Percentiles rank a stretch among this genome's conserved stretches.
Conservation (phyloP, 23 tunicate genomes). For the Styela plicata region DNA sequence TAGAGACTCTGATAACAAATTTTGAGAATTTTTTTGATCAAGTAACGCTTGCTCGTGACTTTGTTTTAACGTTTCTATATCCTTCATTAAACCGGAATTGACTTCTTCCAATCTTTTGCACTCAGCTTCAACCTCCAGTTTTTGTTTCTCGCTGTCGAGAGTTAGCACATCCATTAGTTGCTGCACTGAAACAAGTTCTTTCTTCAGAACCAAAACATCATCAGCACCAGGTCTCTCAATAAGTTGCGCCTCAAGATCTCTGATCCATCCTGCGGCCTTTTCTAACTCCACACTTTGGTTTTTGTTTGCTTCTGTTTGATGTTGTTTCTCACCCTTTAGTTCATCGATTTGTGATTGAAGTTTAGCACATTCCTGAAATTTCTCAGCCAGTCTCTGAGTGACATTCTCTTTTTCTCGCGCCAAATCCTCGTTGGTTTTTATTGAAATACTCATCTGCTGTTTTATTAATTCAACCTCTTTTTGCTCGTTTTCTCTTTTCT, state of each 20-base stretch:
- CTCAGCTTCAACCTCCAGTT: constrained; percentile 24
- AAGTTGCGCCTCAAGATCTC: constrained; percentile 91
- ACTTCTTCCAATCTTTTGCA: constrained; percentile 25
- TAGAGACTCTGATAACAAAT: neutral
- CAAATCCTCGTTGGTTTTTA: constrained; percentile 71
- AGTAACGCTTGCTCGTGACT: neutral
- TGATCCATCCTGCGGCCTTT: constrained; percentile 84
- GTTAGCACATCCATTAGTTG: constrained; percentile 83
- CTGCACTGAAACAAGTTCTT: constrained; percentile 91
- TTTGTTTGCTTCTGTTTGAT: constrained; percentile 36
- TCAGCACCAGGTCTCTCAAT: constrained; percentile 92
- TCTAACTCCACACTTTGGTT: constrained; percentile 82
- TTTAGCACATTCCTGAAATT: constrained; percentile 44
- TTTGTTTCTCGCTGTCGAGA: constrained; percentile 56
- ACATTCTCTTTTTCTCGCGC: constrained; percentile 69
- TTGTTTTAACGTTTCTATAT: neutral
- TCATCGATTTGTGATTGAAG: constrained; percentile 51
- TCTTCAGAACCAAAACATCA: constrained; percentile 88
- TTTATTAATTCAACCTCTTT: constrained; percentile 40
- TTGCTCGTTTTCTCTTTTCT: constrained; percentile 30
- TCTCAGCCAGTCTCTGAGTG: constrained; percentile 42
- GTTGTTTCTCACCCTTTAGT: constrained; percentile 35
- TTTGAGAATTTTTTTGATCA: constrained; percentile 1
- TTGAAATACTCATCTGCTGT: constrained; percentile 66
- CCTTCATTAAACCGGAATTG: neutral